Conservation (phyloP, 2,113 vertebrate species). For the Neopipo cinnamomea region DNA sequence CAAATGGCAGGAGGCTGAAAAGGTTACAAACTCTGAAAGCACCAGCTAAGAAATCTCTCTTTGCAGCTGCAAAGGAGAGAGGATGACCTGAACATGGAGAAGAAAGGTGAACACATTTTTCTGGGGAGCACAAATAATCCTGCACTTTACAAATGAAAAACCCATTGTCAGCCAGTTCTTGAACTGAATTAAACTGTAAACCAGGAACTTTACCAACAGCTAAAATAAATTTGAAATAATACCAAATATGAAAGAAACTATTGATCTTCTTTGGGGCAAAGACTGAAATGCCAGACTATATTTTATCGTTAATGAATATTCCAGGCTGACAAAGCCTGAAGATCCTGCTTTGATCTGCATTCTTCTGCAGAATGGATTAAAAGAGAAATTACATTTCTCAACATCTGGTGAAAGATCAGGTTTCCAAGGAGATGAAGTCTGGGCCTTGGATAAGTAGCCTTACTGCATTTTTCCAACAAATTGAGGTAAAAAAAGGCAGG, state of each 20-base stretch:
- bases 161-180: neutral
- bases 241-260: neutral
- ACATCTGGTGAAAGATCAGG: conserved; percentile 68
- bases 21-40: conserved; percentile 44
- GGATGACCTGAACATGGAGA: neutral
- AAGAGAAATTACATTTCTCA: conserved; percentile 61
- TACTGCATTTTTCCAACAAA: conserved; percentile 11
- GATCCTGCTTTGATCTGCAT: neutral
- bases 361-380: conserved; percentile 41
- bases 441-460: conserved; percentile 52
- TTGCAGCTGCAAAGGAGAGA: neutral
- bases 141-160: neutral
- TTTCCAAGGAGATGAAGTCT: conserved; percentile 67
- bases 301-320: conserved; percentile 18
- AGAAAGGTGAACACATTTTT: neutral
- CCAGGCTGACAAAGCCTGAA: neutral
- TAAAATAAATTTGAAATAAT: neutral
- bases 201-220: neutral
- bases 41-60: conserved; percentile 1
- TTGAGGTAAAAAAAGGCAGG: neutral
- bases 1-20: conserved; percentile 60
- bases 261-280: neutral
- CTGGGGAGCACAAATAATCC: neutral
- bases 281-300: neutral
- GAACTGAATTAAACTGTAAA: neutral